These are phyloP conservation scores for Glyphotaelius pellucidus DNA, from an alignment of 2,888 invertebrate species.

Conservation along the genomic window DNA sequence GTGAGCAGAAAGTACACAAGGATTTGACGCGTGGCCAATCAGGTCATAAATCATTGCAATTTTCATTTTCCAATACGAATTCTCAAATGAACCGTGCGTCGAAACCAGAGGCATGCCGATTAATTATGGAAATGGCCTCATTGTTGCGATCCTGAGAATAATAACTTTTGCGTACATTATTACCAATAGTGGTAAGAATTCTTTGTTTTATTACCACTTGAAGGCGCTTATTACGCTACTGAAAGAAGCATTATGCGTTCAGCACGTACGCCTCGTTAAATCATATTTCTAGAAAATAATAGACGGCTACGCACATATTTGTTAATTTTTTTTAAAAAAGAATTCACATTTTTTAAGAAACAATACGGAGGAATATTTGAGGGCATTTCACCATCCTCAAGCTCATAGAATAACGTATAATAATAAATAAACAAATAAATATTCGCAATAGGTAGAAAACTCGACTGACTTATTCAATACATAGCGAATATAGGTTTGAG, in stretches of 20 bases:
- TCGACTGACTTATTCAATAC: too few relatives aligned
- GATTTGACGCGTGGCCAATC: background rate
- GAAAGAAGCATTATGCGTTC: slow-evolving; percentile 2
- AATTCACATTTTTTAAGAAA: too few relatives aligned
- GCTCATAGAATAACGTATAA: too few relatives aligned
- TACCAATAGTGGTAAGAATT: background rate
- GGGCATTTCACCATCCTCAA: too few relatives aligned
- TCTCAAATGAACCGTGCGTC: background rate
- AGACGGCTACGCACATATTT: background rate
- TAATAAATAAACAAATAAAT: too few relatives aligned
- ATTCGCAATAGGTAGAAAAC: too few relatives aligned
- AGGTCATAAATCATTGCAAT: background rate
- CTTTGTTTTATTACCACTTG: background rate
- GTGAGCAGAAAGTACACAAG: background rate
- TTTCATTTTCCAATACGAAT: background rate
- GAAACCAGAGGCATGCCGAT: background rate
- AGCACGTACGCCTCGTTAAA: background rate
- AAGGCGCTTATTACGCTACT: background rate
- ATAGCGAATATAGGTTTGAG: too few relatives aligned
- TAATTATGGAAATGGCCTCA: background rate
- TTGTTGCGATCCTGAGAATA: background rate
- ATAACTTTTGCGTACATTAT: slow-evolving; percentile 2
- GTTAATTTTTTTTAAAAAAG: background rate
- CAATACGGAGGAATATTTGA: too few relatives aligned
- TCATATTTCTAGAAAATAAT: background rate